Conservation (phyloP, 2,797 vertebrate species). For the Pantherophis alleghaniensis region DNA sequence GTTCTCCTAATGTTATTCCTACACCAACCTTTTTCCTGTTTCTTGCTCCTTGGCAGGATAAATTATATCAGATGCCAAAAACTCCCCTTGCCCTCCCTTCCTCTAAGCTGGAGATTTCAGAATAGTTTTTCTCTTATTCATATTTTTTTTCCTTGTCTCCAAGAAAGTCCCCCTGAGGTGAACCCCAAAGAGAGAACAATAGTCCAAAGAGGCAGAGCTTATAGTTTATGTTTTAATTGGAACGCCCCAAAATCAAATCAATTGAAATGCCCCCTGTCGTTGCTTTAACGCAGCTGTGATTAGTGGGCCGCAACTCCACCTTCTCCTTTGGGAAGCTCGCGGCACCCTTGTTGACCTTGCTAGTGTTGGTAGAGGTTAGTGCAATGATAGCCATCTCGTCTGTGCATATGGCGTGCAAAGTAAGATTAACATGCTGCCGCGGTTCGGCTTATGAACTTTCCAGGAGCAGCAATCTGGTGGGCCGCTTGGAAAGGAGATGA, state of each 20-base stretch:
- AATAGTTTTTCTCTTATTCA: conserved; percentile 42
- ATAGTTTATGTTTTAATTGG: conserved; percentile 47
- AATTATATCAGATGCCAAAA: conserved; percentile 72
- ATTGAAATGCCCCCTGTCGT: conserved; percentile 27
- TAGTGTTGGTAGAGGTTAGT: not conserved
- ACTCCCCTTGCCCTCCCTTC: not conserved
- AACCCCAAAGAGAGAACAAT: conserved; percentile 25
- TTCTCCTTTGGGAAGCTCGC: not conserved
- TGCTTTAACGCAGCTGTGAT: conserved; percentile 40
- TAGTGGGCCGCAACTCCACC: conserved; percentile 19
- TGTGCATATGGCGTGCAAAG: not conserved
- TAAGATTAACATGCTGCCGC: not conserved
- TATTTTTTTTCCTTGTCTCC: conserved; percentile 40
- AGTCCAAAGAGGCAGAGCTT: conserved; percentile 20
- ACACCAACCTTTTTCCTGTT: conserved; percentile 84
- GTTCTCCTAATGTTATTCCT: conserved; percentile 80
- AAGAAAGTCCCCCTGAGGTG: not conserved
- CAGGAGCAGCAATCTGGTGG: not conserved
- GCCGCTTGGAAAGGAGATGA: not conserved
- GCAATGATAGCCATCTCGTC: not conserved
- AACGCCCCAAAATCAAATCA: conserved; percentile 46
- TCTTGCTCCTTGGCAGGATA: conserved; percentile 75
- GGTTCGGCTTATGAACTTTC: not conserved
- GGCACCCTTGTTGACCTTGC: conserved; percentile 7
- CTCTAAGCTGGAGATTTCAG: conserved; percentile 22